Evolutionary conservation across 2,888 invertebrate genomes (phyloP).

Genomic region (Chymomyza procnemis): DNA sequence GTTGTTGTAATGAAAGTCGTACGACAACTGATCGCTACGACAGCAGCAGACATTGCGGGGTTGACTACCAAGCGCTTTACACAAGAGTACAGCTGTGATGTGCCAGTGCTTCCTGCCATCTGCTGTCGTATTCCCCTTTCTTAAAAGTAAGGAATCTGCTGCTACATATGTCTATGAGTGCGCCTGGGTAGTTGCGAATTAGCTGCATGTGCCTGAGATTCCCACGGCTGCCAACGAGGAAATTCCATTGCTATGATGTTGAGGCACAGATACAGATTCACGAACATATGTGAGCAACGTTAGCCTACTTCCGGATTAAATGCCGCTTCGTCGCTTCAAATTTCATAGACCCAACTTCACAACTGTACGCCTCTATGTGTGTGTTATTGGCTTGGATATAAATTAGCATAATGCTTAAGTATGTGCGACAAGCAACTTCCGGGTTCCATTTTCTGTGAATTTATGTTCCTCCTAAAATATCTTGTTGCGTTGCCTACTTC

Average conservation of each 20-base stretch:
- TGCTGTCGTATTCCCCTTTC: conserved; percentile 10
- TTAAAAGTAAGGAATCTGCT: not conserved
- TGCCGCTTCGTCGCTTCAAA: conserved; percentile 69
- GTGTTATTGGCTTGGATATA: conserved; percentile 45
- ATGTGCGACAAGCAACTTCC: conserved; percentile 73
- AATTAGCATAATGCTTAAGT: conserved; percentile 74
- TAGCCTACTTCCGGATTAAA: conserved; percentile 68
- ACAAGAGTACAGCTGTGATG: not conserved
- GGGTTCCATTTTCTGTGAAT: conserved; percentile 66
- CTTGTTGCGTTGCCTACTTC: conserved; percentile 7
- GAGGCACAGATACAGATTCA: not conserved
- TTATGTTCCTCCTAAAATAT: conserved; percentile 67
- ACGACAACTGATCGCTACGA: conserved; percentile 57
- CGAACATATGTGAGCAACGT: conserved; percentile 22
- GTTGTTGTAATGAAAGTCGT: conserved; percentile 33
- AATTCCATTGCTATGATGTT: conserved; percentile 5
- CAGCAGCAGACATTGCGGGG: not conserved
- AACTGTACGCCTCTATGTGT: conserved; percentile 4
- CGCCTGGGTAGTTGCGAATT: conserved; percentile 45
- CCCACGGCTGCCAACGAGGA: conserved; percentile 55
- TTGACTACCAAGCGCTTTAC: not conserved
- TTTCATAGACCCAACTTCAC: conserved; percentile 52
- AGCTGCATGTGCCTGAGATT: conserved; percentile 64
- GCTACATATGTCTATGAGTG: conserved; percentile 8
- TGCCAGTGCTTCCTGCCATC: conserved; percentile 41